These are phyloP conservation scores for Sialis fuliginosa DNA, from an alignment of 2,888 invertebrate genomes.

Conservation along the genomic window DNA sequence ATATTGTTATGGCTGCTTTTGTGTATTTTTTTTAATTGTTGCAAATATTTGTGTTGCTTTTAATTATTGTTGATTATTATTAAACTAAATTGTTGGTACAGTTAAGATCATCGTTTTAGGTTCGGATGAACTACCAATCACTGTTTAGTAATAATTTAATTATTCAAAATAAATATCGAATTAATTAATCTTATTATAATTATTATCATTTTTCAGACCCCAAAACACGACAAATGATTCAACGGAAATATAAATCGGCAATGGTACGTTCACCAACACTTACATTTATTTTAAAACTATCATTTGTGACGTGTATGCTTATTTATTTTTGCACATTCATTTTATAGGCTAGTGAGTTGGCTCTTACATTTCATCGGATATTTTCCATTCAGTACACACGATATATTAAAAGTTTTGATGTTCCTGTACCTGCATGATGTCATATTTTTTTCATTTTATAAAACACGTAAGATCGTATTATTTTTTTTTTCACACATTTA, in stretches of 20 bases:
- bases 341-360: constrained; percentile 59
- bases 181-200: too few relatives aligned
- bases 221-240: constrained; percentile 89
- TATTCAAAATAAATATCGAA: too few relatives aligned
- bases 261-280: constrained; percentile 63
- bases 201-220: constrained; percentile 64
- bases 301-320: constrained; percentile 6
- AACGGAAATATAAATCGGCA: constrained; percentile 91
- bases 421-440: constrained; percentile 14
- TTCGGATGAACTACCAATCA: too few relatives aligned
- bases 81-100: too few relatives aligned
- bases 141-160: too few relatives aligned
- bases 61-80: too few relatives aligned
- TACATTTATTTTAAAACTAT: too few relatives aligned
- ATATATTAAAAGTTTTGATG: constrained; percentile 10
- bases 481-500: not conserved
- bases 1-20: too few relatives aligned
- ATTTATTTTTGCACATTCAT: constrained; percentile 21
- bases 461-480: not conserved
- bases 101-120: too few relatives aligned
- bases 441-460: not conserved
- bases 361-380: constrained; percentile 60
- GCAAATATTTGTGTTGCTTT: too few relatives aligned
- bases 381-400: constrained; percentile 52
- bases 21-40: too few relatives aligned